Percentiles rank a stretch among this genome's conserved stretches.
Evolutionary conservation across 2,888 invertebrate genomes (phyloP).

Genomic region (Cephus pulcher): DNA sequence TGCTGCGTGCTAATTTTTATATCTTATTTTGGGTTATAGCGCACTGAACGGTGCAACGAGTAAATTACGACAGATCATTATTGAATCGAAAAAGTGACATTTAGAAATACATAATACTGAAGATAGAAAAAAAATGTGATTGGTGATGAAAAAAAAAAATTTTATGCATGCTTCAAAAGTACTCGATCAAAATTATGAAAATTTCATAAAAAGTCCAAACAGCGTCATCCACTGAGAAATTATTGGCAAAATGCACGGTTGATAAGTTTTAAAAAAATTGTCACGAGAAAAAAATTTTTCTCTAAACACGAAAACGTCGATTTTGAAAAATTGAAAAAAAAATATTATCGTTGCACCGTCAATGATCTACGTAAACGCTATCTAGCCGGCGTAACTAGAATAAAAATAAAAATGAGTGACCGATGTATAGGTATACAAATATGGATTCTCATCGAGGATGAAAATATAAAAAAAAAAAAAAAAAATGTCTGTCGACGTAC

Average conservation of each 20-base stretch:
- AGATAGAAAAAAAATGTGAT: no score
- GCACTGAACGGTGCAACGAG: conserved; percentile 11
- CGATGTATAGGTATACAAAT: conserved; percentile 4
- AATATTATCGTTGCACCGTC: conserved; percentile 6
- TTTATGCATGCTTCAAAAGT: no score
- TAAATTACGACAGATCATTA: neutral
- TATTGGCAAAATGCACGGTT: no score
- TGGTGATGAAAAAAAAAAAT: no score
- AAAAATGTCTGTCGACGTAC: conserved; percentile 72
- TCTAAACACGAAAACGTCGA: neutral
- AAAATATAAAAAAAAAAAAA: conserved; percentile 16
- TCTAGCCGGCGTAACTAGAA: neutral
- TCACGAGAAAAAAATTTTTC: no score
- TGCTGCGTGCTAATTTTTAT: conserved; percentile 56
- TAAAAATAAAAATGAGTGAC: neutral
- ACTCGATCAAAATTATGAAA: no score
- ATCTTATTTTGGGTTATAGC: conserved; percentile 29
- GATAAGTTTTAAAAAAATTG: no score
- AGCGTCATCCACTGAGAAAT: no score
- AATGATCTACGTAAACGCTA: conserved; percentile 7
- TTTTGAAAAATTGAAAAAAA: conserved; percentile 1
- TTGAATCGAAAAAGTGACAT: no score
- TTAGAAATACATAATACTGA: neutral
- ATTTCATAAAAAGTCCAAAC: no score
- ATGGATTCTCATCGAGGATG: neutral